Base-by-base conservation (phyloP, 2,888 invertebrate genomes). In the Drosophila flavopinicola region DNA sequence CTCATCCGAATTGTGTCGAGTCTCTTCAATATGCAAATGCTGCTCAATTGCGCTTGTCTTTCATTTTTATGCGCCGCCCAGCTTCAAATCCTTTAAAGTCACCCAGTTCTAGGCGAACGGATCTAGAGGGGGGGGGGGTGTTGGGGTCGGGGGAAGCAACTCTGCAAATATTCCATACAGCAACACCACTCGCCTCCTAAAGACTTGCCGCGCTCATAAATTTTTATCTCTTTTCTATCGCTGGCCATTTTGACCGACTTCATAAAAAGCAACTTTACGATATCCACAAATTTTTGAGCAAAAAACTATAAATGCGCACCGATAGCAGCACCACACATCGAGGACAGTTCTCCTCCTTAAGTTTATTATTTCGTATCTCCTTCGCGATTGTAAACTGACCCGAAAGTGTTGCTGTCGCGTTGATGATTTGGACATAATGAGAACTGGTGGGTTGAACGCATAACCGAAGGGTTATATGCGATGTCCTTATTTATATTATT, bases 11-110 rank as follows among this genome's bases (percentile, higher is more conserved):
- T 76, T 53, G 51, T 59, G 54, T 59, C 63, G 41, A 61, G 74
- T 79, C 79, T 49, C 80, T 78, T 76, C 80, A 85, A 82, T 82
- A 82, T 82, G 80, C 80, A 82, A 82, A 82, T 82, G 80, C 78
- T 78, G 80, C 48, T 84, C 80, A 84, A 84, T 80, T 80, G 82
- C 64, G 80, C 82, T 71, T 80, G 79, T 79, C 79, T 69, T 59
- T 60, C 65, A 33, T 42, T 83, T 83, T 76, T 83, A 82, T 82
- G 53, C 53, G 57, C 37, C 33, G 53, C 41, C 58, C 65, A 52
- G 53, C 60, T 61, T 56, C 38, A 65, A 53, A 49, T 29, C 68
- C 60, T 69, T 79, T 79, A 80, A 83, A 74, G 60, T 53, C 53
- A 11, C 3, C 42, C 24, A 39, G 5, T 42, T 38, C 4, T 20